Base-by-base conservation (phyloP, 2,797 vertebrate genomes). In the Poecilia gillii region DNA sequence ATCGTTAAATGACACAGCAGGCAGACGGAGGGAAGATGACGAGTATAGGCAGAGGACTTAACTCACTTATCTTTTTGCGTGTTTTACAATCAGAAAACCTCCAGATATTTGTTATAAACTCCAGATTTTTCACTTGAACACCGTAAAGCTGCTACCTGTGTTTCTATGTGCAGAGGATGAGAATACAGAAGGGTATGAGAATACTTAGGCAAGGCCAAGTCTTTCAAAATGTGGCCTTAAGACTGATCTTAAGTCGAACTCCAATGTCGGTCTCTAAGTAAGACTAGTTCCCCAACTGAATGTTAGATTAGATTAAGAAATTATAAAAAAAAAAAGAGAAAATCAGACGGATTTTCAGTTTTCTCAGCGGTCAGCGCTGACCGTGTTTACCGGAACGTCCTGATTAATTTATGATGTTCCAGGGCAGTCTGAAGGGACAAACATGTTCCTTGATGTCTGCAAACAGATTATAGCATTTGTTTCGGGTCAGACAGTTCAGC, bases 281-380 rank as follows among this genome's bases (percentile, higher is more conserved):
- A 41, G 41, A 41, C 41, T 41, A 41, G 41, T 41, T 8, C 79
- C 41, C 45, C 46, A 76, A 83, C 86, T 85, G 68, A 84, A 83
- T 87, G 86, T 41, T 41, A 41, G 41, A 41, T 85, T 81, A 80
- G 81, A 90, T 88, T 75, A 87, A 83, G 71, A 81, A 47, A 70
- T 74, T n/a, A n/a, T n/a, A n/a, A n/a, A n/a, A 77, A 88, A 78
- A 49, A 83, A 49, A 70, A 88, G 62, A 45, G 82, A 83, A 70
- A 71, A 64, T 12, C 77, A 75, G 72, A 43, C 77, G 79, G 74
- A 84, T 74, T 77, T 74, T 39, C 31, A 72, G 41, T 33, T 62
- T 78, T 41, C 84, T 73, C 75, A 82, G 85, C 90, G 79, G 87
- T 89, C 80, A 87, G 41, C 16, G 70, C 77, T 57, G 73, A 87